Conservation (phyloP, 2,113 vertebrate genomes). For the Sphaerodactylus townsendi region DNA sequence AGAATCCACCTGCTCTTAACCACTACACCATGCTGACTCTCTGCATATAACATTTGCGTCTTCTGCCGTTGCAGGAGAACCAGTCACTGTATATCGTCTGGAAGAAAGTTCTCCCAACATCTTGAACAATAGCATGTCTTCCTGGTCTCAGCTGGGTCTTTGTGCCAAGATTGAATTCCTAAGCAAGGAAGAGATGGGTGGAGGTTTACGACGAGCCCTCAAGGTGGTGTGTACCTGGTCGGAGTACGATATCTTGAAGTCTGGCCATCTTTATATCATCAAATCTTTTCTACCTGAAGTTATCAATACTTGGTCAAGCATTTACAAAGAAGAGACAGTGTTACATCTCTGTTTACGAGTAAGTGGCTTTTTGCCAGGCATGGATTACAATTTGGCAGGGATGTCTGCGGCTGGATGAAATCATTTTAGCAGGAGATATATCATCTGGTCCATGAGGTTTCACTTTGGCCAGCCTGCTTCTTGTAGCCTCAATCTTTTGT, state of each 20-base stretch:
- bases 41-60: conserved; percentile 2
- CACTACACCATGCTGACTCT: no score
- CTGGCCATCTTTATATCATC: conserved; percentile 96
- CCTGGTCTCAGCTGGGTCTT: conserved; percentile 96
- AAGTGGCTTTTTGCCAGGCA: conserved; percentile 50
- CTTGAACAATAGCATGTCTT: conserved; percentile 99
- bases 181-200: conserved; percentile 99
- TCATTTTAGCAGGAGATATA: no score
- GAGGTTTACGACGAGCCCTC: conserved; percentile 91
- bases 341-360: conserved; percentile 98
- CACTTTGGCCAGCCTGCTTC: background rate
- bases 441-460: no score
- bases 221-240: conserved; percentile 98
- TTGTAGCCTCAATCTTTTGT: background rate
- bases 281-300: conserved; percentile 98
- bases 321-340: conserved; percentile 97
- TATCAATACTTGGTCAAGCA: conserved; percentile 93
- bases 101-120: conserved; percentile 97
- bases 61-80: conserved; percentile 80
- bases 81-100: conserved; percentile 95
- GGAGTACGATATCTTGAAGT: conserved; percentile 94
- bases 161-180: conserved; percentile 98
- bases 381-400: no score
- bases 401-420: no score
- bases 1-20: no score